These are phyloP conservation scores for Trichosurus vulpecula DNA, from an alignment of 2,797 vertebrate species.

Conservation along the genomic window DNA sequence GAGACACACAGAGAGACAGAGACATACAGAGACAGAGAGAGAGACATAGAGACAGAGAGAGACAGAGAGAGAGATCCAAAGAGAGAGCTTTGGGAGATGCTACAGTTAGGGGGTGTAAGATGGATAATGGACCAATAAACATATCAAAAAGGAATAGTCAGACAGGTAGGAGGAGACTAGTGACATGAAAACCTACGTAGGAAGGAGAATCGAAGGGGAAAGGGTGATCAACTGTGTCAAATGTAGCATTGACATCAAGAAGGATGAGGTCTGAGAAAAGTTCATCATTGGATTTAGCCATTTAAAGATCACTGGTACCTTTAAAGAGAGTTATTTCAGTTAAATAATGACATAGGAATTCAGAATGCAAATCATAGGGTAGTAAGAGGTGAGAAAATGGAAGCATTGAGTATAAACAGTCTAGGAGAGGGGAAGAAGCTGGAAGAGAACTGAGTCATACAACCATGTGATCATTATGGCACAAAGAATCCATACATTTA, in stretches of 20 bases:
- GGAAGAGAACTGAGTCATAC: background rate
- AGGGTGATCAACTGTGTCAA: background rate
- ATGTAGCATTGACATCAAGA: background rate
- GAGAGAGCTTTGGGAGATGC: background rate
- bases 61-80: too few species aligned
- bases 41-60: background rate
- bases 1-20: too few species aligned
- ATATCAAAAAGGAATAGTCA: background rate
- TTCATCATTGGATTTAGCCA: background rate
- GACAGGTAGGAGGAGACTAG: background rate
- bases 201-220: background rate
- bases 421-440: background rate
- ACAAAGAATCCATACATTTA: background rate
- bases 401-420: background rate
- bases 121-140: background rate
- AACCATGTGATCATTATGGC: background rate
- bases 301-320: background rate
- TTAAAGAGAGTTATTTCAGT: background rate
- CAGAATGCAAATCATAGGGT: background rate
- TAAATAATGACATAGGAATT: background rate
- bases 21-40: too few species aligned
- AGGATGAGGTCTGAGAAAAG: background rate
- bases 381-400: background rate
- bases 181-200: background rate
- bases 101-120: background rate